Evolutionary conservation across 1,140 invertebrate species (phyloP), one percentile per base, ranked within the genome.

Genomic region (Halictus rubicundus): DNA sequence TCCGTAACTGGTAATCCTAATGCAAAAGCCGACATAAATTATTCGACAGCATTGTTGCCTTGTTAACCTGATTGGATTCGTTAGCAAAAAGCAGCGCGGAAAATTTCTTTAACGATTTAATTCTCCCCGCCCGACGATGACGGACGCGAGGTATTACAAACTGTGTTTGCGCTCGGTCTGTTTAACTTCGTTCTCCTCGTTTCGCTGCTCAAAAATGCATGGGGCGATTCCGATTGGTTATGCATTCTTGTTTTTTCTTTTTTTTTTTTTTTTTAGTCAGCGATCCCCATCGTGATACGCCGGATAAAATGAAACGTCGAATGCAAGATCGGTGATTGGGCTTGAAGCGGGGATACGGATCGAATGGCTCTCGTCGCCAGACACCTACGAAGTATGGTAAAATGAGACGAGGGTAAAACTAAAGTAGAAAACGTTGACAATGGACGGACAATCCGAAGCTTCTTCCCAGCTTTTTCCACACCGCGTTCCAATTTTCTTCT

Each of bases 361-460:
- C 39, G 59, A 9, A 64, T 73, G 14, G 60, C n/a, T 73, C 64
- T 64, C 57, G 42, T 46, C 64, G 23, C n/a, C 2, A 64, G n/a
- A n/a, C 57, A 8, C 63, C 27, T 23, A 37, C 59, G 71, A n/a
- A 25, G 19, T 12, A 46, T 19, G 23, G 59, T 39, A 12, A 63
- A 61, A 32, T 25, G 70, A 61, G n/a, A 19, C 25, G 7, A n/a
- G 7, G 25, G 12, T 23, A 14, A 19, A 64, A 64, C 59, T n/a
- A 37, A 77, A 64, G 60, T 2, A 37, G 65, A 73, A 77, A 83
- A 78, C 49, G 23, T 69, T 54, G 39, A 69, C 52, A 63, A 81
- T 66, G 27, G 32, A 69, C 66, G 46, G 52, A 59, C 59, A 69
- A 83, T 79, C 81, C 81, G 70, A 83, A 73, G 57, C 54, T 46